phyloP scores from a whole-genome alignment of 2,888 invertebrate genomes.

The Prosapia bicincta region DNA sequence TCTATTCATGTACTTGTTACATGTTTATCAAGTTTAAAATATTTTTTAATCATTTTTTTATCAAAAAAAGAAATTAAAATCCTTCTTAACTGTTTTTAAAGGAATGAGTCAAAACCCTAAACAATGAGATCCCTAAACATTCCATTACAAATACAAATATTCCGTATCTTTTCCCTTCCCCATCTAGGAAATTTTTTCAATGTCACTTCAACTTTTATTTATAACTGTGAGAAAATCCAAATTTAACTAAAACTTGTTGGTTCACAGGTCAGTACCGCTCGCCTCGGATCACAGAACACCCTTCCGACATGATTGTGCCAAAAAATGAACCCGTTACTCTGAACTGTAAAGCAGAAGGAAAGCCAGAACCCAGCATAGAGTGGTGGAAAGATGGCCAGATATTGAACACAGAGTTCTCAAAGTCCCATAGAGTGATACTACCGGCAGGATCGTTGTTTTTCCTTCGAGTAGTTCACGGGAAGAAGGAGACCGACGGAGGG shows the following conservation, averaged over 20 bases:
- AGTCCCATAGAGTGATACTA: constrained; percentile 82
- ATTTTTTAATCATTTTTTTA: no score
- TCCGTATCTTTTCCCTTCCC: no score
- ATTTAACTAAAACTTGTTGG: not conserved
- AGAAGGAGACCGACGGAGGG: constrained; percentile 91
- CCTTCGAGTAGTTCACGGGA: constrained; percentile 89
- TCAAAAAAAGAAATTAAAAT: no score
- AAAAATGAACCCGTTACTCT: constrained; percentile 96
- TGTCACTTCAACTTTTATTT: no score
- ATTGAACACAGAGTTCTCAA: constrained; percentile 72
- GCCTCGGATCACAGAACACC: constrained; percentile 95
- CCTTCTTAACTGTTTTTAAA: no score
- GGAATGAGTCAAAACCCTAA: no score
- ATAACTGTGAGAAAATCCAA: no score
- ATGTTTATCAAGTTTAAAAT: no score
- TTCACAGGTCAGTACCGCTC: constrained; percentile 77
- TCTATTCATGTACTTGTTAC: no score
- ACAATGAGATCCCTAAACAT: no score
- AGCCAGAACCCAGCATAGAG: constrained; percentile 84
- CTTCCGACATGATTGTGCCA: constrained; percentile 92
- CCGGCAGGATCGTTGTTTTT: constrained; percentile 92
- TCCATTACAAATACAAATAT: no score
- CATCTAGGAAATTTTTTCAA: no score
- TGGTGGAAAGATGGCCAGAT: constrained; percentile 91
- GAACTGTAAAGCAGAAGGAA: constrained; percentile 95